phyloP scores from a whole-genome alignment of 2,113 vertebrate genomes.

The Pygoscelis adeliae region DNA sequence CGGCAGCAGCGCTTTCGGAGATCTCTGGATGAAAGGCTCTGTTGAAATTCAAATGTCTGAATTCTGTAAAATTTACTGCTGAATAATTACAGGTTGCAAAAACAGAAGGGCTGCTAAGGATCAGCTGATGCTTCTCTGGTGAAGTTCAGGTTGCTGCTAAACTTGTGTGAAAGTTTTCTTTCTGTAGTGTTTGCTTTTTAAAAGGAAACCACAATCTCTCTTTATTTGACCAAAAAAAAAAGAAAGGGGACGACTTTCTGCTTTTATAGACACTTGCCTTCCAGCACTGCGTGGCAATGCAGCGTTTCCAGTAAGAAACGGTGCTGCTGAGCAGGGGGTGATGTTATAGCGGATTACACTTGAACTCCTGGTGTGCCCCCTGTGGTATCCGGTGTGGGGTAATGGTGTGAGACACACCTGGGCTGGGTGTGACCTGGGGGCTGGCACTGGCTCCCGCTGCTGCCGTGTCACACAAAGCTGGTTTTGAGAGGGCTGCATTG shows the following conservation, averaged over 20 bases:
- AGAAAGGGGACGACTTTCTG: neutral
- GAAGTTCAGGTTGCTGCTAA: neutral
- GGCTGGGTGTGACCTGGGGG: neutral
- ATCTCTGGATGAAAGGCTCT: neutral
- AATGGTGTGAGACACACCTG: neutral
- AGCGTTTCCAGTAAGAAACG: neutral
- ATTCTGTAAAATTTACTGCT: neutral
- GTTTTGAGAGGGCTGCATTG: neutral
- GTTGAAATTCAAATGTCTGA: neutral
- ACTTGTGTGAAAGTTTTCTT: neutral
- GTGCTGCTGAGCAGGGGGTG: neutral
- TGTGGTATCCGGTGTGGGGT: rapidly evolving
- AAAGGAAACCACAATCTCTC: neutral
- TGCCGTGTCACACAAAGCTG: rapidly evolving
- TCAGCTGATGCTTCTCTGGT: neutral
- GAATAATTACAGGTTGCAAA: neutral
- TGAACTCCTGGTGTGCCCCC: neutral
- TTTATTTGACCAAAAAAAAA: neutral
- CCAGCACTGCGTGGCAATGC: rapidly evolving
- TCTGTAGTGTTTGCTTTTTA: neutral
- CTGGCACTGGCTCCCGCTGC: neutral
- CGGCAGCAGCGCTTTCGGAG: rapidly evolving
- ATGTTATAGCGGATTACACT: neutral
- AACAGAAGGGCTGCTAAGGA: neutral
- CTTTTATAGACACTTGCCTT: neutral